A percentile compares a stretch with the other conserved stretches of the same genome.
phyloP scores from a whole-genome alignment of 2,888 invertebrate genomes.

The Pammene aurita region DNA sequence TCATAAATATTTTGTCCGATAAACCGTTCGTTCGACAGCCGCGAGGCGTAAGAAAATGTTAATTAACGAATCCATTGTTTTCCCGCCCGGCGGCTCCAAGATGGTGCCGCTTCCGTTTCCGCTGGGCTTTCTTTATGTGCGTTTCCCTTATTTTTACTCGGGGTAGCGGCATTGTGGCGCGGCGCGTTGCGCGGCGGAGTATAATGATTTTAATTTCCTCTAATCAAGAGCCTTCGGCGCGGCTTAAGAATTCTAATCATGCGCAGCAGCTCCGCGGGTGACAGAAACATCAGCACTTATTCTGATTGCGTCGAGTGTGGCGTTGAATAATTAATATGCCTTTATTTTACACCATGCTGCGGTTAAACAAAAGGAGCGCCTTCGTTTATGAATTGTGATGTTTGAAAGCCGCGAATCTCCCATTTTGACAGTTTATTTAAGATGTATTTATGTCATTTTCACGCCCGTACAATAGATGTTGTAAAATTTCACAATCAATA shows the following conservation, averaged over 20 bases:
- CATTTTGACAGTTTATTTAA: constrained; percentile 25
- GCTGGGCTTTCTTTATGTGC: constrained; percentile 81
- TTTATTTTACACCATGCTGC: constrained; percentile 75
- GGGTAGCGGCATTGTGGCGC: constrained; percentile 72
- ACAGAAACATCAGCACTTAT: constrained; percentile 83
- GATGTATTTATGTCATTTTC: constrained; percentile 18
- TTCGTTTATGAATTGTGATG: constrained; percentile 70
- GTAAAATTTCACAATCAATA: neutral
- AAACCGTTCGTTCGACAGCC: constrained; percentile 84
- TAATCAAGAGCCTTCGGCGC: constrained; percentile 82
- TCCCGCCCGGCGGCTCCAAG: constrained; percentile 84
- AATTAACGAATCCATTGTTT: constrained; percentile 91
- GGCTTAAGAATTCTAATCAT: constrained; percentile 84
- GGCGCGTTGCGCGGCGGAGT: constrained; percentile 69
- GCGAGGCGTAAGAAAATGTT: constrained; percentile 88
- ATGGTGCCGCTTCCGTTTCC: constrained; percentile 84
- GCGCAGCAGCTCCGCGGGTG: constrained; percentile 70
- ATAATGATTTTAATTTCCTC: constrained; percentile 84
- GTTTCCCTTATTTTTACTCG: constrained; percentile 81
- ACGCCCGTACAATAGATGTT: neutral
- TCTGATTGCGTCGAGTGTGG: constrained; percentile 83
- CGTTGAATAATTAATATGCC: constrained; percentile 82
- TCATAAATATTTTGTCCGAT: constrained; percentile 84
- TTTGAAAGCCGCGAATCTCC: constrained; percentile 41
- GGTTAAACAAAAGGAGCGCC: constrained; percentile 72